Evolutionary conservation across 1,140 invertebrate genomes (phyloP).

Genomic region (Papilio polyxenes): DNA sequence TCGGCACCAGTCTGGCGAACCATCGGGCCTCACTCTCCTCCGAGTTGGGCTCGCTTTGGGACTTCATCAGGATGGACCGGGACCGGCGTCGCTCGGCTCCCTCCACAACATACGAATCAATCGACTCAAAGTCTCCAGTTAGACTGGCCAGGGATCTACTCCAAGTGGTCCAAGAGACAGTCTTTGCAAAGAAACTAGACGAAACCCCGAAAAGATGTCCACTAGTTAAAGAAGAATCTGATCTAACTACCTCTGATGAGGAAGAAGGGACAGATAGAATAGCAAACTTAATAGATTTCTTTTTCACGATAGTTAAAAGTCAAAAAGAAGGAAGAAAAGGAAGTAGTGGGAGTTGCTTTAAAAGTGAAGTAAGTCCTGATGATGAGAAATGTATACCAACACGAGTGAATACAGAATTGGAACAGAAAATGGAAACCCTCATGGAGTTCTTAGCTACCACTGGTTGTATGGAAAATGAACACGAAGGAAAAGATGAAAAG

Average conservation of each 20-base stretch:
- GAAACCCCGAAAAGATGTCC: slow-evolving; percentile 67
- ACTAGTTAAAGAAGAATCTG: slow-evolving; percentile 72
- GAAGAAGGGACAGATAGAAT: slow-evolving; percentile 74
- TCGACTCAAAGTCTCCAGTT: slow-evolving; percentile 66
- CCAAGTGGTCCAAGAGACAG: slow-evolving; percentile 78
- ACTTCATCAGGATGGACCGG: slow-evolving; percentile 72
- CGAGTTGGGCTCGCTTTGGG: slow-evolving; percentile 78
- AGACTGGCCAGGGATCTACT: slow-evolving; percentile 74
- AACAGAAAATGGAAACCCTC: slow-evolving; percentile 77
- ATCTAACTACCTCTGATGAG: slow-evolving; percentile 65
- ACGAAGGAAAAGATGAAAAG: slow-evolving; percentile 66
- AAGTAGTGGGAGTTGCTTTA: slow-evolving; percentile 76
- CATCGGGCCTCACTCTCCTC: slow-evolving; percentile 74
- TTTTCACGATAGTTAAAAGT: slow-evolving; percentile 77
- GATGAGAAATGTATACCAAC: slow-evolving; percentile 64
- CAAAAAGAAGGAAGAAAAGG: slow-evolving; percentile 73
- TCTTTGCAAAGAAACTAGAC: slow-evolving; percentile 65
- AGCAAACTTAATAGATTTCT: slow-evolving; percentile 77
- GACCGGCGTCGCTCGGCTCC: slow-evolving; percentile 64
- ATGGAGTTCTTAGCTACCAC: slow-evolving; percentile 75
- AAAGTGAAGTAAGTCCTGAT: slow-evolving; percentile 71
- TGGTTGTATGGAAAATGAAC: slow-evolving; percentile 70
- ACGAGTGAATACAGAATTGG: slow-evolving; percentile 70
- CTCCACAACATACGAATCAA: slow-evolving; percentile 61
- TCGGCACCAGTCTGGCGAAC: slow-evolving; percentile 69